These are phyloP conservation scores for Pachycephala philippinensis DNA, from an alignment of 2,113 vertebrate species.

Conservation along the genomic window DNA sequence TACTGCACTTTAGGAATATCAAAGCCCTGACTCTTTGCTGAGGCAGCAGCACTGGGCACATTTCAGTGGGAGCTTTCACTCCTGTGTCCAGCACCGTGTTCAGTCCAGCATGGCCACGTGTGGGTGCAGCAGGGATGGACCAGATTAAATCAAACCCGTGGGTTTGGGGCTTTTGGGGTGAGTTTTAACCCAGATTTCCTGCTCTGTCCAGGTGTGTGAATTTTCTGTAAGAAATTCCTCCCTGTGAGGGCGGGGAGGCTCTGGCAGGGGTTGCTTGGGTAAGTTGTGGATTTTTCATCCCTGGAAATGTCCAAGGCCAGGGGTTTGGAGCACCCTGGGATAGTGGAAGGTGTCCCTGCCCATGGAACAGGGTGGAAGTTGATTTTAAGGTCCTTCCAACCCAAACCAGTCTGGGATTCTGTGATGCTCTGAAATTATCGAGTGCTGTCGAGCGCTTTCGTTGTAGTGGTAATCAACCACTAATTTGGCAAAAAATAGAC, in stretches of 20 bases:
- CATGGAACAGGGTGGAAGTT: rapidly evolving
- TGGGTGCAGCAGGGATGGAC: not conserved
- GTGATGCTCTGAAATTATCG: not conserved
- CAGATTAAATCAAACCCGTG: rapidly evolving
- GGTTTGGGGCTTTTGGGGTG: not conserved
- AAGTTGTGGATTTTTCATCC: not conserved
- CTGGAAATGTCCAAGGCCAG: not conserved
- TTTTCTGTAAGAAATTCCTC: not conserved
- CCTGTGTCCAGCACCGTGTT: rapidly evolving
- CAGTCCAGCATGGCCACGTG: rapidly evolving
- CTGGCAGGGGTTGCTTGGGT: rapidly evolving
- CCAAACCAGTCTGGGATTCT: not conserved
- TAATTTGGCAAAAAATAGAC: not conserved
- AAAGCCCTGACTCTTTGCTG: not conserved
- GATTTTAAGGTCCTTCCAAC: not conserved
- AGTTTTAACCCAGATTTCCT: not conserved
- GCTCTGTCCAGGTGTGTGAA: rapidly evolving
- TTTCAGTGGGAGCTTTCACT: not conserved
- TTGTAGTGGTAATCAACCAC: not conserved
- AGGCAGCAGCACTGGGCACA: rapidly evolving
- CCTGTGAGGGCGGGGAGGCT: rapidly evolving
- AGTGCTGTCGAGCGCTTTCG: rapidly evolving
- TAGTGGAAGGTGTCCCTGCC: not conserved
- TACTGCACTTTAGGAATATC: not conserved
- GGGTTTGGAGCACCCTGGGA: not conserved